Evolutionary conservation across 1,140 invertebrate genomes (phyloP).

Genomic region (Ceratina japonica): DNA sequence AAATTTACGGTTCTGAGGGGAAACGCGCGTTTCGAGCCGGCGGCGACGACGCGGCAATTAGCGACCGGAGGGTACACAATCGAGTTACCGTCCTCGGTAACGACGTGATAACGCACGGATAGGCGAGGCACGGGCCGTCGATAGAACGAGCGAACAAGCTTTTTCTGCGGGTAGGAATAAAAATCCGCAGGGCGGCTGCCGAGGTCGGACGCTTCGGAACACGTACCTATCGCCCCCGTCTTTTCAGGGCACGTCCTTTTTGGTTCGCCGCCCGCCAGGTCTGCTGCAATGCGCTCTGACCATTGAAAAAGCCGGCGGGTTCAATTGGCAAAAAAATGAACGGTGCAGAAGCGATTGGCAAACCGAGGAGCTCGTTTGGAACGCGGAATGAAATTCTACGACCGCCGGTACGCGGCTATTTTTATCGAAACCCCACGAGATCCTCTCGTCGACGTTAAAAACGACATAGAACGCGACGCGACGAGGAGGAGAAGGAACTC

Average conservation of each 20-base stretch:
- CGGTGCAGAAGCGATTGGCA: neutral
- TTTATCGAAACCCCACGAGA: neutral
- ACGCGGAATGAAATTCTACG: neutral
- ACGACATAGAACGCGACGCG: no score
- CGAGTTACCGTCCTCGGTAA: neutral
- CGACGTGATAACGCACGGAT: neutral
- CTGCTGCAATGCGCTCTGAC: neutral
- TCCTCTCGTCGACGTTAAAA: no score
- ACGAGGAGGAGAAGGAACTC: neutral
- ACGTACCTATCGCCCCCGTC: neutral
- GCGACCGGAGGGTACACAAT: neutral
- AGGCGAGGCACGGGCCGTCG: neutral
- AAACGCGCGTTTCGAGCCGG: slow-evolving; percentile 16
- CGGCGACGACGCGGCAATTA: slow-evolving; percentile 29
- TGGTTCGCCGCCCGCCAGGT: no score
- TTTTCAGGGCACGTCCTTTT: neutral
- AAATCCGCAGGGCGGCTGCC: neutral
- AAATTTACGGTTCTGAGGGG: slow-evolving; percentile 9
- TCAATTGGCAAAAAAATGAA: neutral
- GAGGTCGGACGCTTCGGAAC: neutral
- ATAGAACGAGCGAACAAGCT: no score
- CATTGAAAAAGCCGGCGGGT: neutral
- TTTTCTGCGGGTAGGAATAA: no score
- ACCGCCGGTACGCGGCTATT: neutral
- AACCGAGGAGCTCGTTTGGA: neutral